Conservation (phyloP, 1,140 invertebrate genomes). For the Drosophila neocordata region DNA sequence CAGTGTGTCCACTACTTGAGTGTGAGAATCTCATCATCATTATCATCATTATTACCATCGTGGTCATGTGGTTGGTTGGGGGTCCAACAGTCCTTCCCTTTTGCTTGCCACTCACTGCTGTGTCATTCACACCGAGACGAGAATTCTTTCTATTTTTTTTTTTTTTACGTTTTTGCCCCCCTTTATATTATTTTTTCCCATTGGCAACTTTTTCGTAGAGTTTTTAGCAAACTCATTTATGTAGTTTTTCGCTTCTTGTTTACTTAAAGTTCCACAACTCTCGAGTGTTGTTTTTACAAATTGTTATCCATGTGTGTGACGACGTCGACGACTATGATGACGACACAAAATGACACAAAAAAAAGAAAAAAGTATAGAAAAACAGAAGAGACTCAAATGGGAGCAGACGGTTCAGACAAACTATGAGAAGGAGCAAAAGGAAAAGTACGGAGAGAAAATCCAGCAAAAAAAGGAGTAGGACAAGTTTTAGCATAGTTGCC, state of each 20-base stretch:
- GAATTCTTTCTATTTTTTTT: slow-evolving; percentile 25
- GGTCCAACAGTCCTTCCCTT: slow-evolving; percentile 24
- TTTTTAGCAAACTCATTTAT: slow-evolving; percentile 81
- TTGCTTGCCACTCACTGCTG: slow-evolving; percentile 33
- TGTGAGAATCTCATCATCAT: slow-evolving; percentile 55
- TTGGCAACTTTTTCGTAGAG: slow-evolving; percentile 63
- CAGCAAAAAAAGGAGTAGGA: slow-evolving; percentile 24
- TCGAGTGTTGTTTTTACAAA: slow-evolving; percentile 82
- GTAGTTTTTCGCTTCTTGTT: slow-evolving; percentile 75
- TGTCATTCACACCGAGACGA: slow-evolving; percentile 71
- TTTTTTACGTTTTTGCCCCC: not conserved
- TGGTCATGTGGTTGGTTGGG: slow-evolving; percentile 54
- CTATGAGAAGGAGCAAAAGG: no score
- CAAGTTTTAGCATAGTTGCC: slow-evolving; percentile 4
- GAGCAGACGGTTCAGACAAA: slow-evolving; percentile 43
- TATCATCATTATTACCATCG: not conserved
- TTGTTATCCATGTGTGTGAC: slow-evolving; percentile 58
- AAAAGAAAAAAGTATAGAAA: not conserved
- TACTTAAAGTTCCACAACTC: slow-evolving; percentile 71
- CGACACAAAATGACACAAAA: slow-evolving; percentile 5
- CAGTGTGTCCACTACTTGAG: slow-evolving; percentile 57
- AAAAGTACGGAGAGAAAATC: not conserved
- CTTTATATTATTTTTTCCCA: slow-evolving; percentile 7
- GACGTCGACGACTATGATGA: slow-evolving; percentile 7
- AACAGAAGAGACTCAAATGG: slow-evolving; percentile 37